Percentiles rank a stretch among this genome's conserved stretches.
phyloP scores from a whole-genome alignment of 2,888 invertebrate genomes.

The Noctua janthina region DNA sequence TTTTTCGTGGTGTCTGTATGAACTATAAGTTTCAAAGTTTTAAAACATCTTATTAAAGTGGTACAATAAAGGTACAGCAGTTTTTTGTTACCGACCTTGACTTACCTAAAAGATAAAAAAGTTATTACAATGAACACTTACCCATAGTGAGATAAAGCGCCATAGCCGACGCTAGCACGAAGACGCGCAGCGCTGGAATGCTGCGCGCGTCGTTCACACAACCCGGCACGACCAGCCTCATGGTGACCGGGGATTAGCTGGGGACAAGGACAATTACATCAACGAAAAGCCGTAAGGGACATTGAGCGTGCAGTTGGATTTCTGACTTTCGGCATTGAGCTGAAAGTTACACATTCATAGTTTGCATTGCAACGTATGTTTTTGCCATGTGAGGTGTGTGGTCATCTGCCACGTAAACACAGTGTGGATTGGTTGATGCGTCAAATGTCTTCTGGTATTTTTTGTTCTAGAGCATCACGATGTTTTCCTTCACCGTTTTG shows the following conservation, averaged over 20 bases:
- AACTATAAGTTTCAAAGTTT: too few species aligned
- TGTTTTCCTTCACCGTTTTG: not conserved
- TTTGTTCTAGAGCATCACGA: not conserved
- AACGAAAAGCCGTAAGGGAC: not conserved
- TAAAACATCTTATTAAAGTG: too few species aligned
- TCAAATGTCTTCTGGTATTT: not conserved
- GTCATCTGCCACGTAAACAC: not conserved
- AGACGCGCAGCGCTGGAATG: constrained; percentile 75
- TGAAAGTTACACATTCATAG: not conserved
- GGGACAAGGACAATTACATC: constrained; percentile 34
- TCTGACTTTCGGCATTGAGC: not conserved
- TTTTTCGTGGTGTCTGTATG: too few species aligned
- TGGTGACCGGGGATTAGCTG: constrained; percentile 61
- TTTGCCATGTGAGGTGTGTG: not conserved
- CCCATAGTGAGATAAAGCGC: constrained; percentile 80
- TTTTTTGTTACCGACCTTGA: not conserved
- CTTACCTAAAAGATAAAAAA: not conserved
- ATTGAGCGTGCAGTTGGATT: not conserved
- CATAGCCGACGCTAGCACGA: constrained; percentile 75
- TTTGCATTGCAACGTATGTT: not conserved
- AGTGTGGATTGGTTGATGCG: not conserved
- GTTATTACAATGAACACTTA: constrained; percentile 58
- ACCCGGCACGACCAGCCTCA: constrained; percentile 83
- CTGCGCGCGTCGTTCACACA: constrained; percentile 77
- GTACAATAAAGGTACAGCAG: not conserved